These are phyloP conservation scores for Danio rerio DNA, from an alignment of 2,113 vertebrate species.

Conservation along the genomic window GRCz12tu NC_133181.1:27291501-27292000, in stretches of 20 bases:
- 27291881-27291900: slow-evolving; percentile 82
- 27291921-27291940: slow-evolving; percentile 85
- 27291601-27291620: slow-evolving; percentile 73
- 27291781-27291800: slow-evolving; percentile 59
- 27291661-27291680: slow-evolving; percentile 75
- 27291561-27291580: slow-evolving; percentile 61
- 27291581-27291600: slow-evolving; percentile 64
- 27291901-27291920: slow-evolving; percentile 84
- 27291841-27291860: slow-evolving; percentile 84
- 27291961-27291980: slow-evolving; percentile 75
- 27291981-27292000: slow-evolving; percentile 66
- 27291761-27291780: slow-evolving; percentile 71
- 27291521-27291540: slow-evolving; percentile 62
- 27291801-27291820: slow-evolving; percentile 74
- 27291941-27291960: slow-evolving; percentile 83
- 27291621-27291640: slow-evolving; percentile 70
- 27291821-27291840: slow-evolving; percentile 80
- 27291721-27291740: slow-evolving; percentile 80
- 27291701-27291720: slow-evolving; percentile 81
- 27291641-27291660: slow-evolving; percentile 82
- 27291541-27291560: slow-evolving; percentile 62
- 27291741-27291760: slow-evolving; percentile 76
- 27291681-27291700: slow-evolving; percentile 68
- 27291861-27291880: slow-evolving; percentile 80
- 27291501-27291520: slow-evolving; percentile 62